A percentile compares a stretch with the other conserved stretches of the same genome.
phyloP scores from a whole-genome alignment of 2,113 vertebrate genomes.

The Coturnix japonica region DNA sequence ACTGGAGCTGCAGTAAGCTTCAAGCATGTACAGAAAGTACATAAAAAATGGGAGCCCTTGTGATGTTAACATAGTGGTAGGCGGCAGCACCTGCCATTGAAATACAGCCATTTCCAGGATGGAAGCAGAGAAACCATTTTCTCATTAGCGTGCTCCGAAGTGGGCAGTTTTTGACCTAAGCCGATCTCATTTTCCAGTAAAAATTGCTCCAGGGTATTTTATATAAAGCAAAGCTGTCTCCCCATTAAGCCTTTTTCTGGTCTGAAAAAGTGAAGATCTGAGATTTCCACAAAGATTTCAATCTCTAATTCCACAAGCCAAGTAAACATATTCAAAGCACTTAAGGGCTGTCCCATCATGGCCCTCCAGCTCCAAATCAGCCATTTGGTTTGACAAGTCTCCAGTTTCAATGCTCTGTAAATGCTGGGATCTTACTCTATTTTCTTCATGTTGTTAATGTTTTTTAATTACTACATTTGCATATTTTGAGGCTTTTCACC shows the following conservation, averaged over 20 bases:
- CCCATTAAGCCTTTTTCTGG: not conserved
- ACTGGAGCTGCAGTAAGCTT: not conserved
- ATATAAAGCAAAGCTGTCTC: not conserved
- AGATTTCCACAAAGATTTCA: not conserved
- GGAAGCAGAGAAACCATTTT: constrained; percentile 41
- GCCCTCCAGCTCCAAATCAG: not conserved
- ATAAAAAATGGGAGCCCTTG: constrained; percentile 30
- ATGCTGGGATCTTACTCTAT: not conserved
- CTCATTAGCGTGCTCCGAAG: not conserved
- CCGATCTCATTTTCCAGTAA: not conserved
- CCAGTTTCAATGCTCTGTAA: not conserved
- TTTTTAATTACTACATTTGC: constrained; percentile 11
- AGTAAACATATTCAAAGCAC: not conserved
- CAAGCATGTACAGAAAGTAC: not conserved
- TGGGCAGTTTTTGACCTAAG: not conserved
- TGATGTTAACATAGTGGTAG: not conserved
- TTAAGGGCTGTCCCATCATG: not conserved
- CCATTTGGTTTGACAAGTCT: not conserved
- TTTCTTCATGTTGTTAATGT: not conserved
- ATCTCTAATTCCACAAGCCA: not conserved
- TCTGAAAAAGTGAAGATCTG: not conserved
- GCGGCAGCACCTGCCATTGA: not conserved
- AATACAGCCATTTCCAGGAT: not conserved
- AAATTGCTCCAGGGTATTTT: not conserved
- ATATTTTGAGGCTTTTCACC: not conserved